phyloP scores from a whole-genome alignment of 2,113 vertebrate species.

The Psittacula cyanocephala region DNA sequence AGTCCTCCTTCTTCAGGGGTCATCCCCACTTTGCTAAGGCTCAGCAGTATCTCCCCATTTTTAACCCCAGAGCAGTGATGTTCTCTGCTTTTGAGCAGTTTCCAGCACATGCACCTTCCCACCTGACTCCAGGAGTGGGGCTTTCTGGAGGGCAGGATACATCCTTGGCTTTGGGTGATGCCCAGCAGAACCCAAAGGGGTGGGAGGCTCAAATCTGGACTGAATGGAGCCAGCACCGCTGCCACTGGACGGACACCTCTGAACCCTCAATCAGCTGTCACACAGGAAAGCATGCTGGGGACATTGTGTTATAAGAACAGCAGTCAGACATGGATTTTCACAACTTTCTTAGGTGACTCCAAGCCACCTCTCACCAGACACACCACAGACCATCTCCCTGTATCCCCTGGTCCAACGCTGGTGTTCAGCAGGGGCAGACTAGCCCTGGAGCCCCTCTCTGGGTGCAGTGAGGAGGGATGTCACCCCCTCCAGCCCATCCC shows the following conservation, averaged over 20 bases:
- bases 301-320: not conserved
- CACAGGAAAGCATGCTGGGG: not conserved
- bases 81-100: not conserved
- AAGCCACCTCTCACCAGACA: not conserved
- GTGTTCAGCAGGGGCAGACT: not conserved
- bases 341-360: not conserved
- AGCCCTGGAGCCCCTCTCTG: not conserved
- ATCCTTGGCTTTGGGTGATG: not conserved
- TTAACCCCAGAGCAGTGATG: not conserved
- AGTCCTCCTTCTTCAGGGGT: not conserved
- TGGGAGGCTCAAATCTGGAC: not conserved
- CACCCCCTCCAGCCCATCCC: not conserved
- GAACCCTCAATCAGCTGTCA: not conserved
- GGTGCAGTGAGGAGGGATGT: not conserved
- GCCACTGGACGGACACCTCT: not conserved
- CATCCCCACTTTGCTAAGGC: not conserved
- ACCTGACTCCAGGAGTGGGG: rapidly evolving
- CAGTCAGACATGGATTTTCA: not conserved
- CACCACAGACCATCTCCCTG: not conserved
- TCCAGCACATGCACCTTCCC: not conserved
- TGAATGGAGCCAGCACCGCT: not conserved
- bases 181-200: not conserved
- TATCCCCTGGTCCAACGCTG: rapidly evolving
- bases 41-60: not conserved
- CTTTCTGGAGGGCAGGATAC: not conserved